Base-by-base conservation (phyloP, 2,113 vertebrate genomes). In the Cavia aperea region DNA sequence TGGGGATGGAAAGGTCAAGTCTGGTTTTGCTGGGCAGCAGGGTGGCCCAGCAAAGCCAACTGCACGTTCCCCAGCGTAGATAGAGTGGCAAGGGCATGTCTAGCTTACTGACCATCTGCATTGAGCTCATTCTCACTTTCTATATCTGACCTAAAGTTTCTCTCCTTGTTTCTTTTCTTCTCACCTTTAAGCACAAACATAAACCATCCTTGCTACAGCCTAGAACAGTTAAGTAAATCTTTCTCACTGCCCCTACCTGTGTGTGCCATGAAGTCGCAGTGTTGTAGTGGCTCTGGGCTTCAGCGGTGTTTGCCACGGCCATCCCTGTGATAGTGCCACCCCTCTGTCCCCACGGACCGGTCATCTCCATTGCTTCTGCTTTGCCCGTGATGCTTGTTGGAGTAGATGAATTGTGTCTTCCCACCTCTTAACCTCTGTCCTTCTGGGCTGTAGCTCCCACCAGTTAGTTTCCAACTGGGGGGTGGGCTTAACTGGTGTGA, bases 161-260 rank as follows among this genome's bases (percentile, higher is more conserved):
- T 99, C 98, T 99, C 98, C 98, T 98, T 98, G 98, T 99, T 99
- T 99, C 98, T 98, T 98, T 98, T 98, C 96, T 98, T 98, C 98
- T 98, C 98, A 98, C 98, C 98, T 98, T 99, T 98, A 99, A 99
- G 99, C 99, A 99, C 99, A 99, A 99, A 99, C 98, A 99, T 99
- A 99, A 99, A 99, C 98, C 99, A 99, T 99, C 99, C 99, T 99
- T 99, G 99, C 99, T 99, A 99, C 99, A 99, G 99, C 98, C 99
- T 99, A 99, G 99, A 99, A 98, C 99, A 99, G 99, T 99, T 99
- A 99, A 99, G 99, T 99, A 99, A 99, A 98, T 96, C 96, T 97
- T 97, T 97, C 98, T 98, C 97, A 91, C 97, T 98, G 97, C 97
- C 97, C 97, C 94, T 97, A 97, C 98, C 93, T 97, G 97, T 98